Percentiles rank a stretch among this genome's conserved stretches.
Conservation (phyloP, 2,888 invertebrate genomes). For the Strigamia transsilvanica region DNA sequence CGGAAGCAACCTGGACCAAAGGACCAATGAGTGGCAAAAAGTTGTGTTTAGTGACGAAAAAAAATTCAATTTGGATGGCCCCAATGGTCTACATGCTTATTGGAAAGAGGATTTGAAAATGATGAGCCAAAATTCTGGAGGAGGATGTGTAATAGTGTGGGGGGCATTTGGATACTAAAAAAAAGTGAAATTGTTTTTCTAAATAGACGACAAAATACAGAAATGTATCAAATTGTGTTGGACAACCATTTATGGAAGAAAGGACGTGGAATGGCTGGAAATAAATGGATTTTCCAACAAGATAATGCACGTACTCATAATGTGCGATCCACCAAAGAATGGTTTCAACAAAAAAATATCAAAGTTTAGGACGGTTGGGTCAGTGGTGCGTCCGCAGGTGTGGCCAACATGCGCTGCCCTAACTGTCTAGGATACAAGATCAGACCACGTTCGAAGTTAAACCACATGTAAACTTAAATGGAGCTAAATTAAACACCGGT, state of each 20-base stretch:
- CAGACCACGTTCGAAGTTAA: no score
- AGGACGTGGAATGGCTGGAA: neutral
- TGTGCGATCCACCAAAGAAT: neutral
- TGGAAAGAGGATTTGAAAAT: no score
- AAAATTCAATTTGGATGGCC: no score
- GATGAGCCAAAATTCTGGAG: neutral
- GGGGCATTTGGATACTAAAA: neutral
- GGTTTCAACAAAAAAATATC: neutral
- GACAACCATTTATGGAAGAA: neutral
- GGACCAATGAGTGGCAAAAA: no score
- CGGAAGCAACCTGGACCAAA: no score
- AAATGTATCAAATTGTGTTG: neutral
- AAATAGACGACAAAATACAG: neutral
- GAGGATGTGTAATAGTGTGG: slow-evolving; percentile 33
- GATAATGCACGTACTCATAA: neutral
- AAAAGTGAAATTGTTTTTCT: neutral
- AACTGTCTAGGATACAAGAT: no score
- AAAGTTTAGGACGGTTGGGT: neutral
- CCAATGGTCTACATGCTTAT: no score
- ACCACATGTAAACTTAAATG: no score
- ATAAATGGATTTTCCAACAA: neutral
- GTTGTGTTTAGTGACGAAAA: no score
- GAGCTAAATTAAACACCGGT: no score
- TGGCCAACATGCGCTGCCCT: no score
- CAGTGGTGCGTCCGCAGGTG: no score